Evolutionary conservation across 1,140 invertebrate species (phyloP), one percentile per base, ranked within the genome.

Genomic region (Zeugodacus cucurbitae): DNA sequence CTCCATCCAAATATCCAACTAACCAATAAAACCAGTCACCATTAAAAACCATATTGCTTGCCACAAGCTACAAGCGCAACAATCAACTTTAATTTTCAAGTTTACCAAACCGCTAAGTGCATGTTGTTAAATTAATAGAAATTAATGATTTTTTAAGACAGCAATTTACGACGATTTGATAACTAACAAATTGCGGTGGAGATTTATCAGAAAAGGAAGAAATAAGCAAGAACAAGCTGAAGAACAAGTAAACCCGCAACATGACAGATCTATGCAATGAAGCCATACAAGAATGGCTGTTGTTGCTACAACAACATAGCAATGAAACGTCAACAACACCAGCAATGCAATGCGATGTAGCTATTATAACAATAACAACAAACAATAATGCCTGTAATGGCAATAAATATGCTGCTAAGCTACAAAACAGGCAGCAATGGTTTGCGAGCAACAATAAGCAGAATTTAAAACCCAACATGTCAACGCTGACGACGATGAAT

Each of bases 51-150:
- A 54, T 67, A 1, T 67, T 67, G 67, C 67, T 74, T 22, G 17
- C 67, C 44, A 34, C 26, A 26, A 26, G 0, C 44, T 48, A 37
- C 44, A 82, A 82, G 48, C 26, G 0, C 44, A 82, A 37, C 44
- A 82, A 82, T 82, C n/a, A 82, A 82, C 74, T 82, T 82, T n/a
- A 48, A 82, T 48, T 82, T 82, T 82, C 41, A 82, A 82, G 74
- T 82, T 82, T 82, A 82, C 74, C n/a, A 82, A 48, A 48, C 41
- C 41, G 5, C 34, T 82, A 37, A 48, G 44, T 17, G 34, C 74
- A 48, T 48, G 74, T 29, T 82, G 74, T 82, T 20, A 82, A 82
- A 82, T 82, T 82, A 48, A 82, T 82, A 29, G 74, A 48, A 82
- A 82, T 82, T 82, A 82, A 48, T 82, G 74, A 48, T 48, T 82